phyloP scores from a whole-genome alignment of 2,113 vertebrate species.

The Verasper variegatus region DNA sequence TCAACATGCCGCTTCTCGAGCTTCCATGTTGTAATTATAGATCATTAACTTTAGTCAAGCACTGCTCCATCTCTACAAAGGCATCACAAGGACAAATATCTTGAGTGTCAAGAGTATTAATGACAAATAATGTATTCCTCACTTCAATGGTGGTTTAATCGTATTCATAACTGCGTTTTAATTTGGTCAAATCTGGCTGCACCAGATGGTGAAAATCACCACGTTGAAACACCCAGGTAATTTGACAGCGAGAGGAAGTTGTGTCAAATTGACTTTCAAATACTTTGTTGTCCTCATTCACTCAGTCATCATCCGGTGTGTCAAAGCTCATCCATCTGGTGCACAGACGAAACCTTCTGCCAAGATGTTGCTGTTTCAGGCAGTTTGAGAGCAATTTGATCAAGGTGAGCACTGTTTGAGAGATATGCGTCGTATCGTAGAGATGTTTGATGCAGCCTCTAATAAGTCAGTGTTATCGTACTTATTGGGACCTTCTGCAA shows the following conservation, averaged over 20 bases:
- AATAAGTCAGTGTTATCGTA: not conserved
- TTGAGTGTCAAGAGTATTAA: constrained; percentile 1
- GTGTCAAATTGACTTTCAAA: constrained; percentile 64
- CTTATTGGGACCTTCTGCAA: constrained; percentile 3
- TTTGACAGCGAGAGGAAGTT: constrained; percentile 18
- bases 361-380: constrained; percentile 39
- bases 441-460: not conserved
- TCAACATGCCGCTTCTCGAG: not conserved
- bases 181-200: constrained; percentile 38
- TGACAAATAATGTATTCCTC: not conserved
- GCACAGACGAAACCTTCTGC: constrained; percentile 32
- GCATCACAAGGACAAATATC: constrained; percentile 4
- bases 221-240: constrained; percentile 55
- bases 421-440: constrained; percentile 39
- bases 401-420: constrained; percentile 57
- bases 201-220: constrained; percentile 59
- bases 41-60: not conserved
- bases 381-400: constrained; percentile 42
- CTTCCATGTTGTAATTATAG: not conserved
- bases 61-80: constrained; percentile 4
- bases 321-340: constrained; percentile 65
- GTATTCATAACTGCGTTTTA: constrained; percentile 44
- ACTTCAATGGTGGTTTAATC: constrained; percentile 30
- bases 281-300: constrained; percentile 48
- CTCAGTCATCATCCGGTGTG: constrained; percentile 37